Evolutionary conservation across 2,888 invertebrate species (phyloP).

Genomic region (Ochropleura leucogaster): DNA sequence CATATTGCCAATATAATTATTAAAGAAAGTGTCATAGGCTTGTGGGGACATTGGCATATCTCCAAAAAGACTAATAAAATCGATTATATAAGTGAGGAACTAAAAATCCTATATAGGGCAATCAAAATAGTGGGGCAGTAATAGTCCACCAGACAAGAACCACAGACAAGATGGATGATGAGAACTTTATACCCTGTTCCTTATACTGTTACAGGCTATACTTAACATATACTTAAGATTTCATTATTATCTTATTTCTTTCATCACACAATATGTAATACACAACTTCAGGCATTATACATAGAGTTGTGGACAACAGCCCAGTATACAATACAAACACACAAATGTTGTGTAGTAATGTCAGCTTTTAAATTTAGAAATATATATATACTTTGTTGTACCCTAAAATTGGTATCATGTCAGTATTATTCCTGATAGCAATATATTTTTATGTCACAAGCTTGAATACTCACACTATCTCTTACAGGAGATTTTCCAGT

Average conservation of each 20-base stretch:
- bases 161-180: background rate
- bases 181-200: background rate
- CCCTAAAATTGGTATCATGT: background rate
- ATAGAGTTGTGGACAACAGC: too few relatives aligned
- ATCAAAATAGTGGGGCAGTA: background rate
- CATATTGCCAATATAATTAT: background rate
- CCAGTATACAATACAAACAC: too few relatives aligned
- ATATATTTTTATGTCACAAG: background rate
- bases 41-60: background rate
- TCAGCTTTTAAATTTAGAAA: background rate
- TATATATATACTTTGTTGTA: background rate
- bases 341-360: background rate
- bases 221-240: background rate
- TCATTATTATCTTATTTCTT: background rate
- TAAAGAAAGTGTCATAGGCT: background rate
- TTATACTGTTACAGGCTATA: background rate
- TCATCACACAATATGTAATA: too few relatives aligned
- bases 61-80: background rate
- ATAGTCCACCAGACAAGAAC: background rate
- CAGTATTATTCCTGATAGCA: background rate
- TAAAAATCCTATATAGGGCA: background rate
- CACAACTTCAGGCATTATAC: too few relatives aligned
- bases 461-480: conserved; percentile 90
- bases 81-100: background rate
- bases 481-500: conserved; percentile 92